Evolutionary conservation across 2,888 invertebrate genomes (phyloP).

Genomic region (Drosophila hamatofila): DNA sequence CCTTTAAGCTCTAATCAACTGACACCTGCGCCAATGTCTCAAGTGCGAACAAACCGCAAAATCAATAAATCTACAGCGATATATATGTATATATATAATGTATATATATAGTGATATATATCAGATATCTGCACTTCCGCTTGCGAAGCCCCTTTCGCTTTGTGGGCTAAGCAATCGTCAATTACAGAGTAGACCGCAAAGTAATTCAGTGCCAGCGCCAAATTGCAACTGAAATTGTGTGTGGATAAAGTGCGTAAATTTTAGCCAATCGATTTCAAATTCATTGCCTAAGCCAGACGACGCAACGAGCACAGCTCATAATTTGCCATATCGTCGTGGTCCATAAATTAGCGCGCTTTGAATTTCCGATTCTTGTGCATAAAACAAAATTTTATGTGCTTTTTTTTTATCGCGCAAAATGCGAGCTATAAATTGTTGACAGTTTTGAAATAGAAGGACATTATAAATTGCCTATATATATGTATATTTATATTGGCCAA

Average conservation of each 20-base stretch:
- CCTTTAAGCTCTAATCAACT: slow-evolving; percentile 12
- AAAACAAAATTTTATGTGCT: slow-evolving; percentile 66
- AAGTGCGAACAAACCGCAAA: slow-evolving; percentile 55
- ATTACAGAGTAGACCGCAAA: slow-evolving; percentile 35
- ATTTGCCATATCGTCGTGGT: slow-evolving; percentile 22
- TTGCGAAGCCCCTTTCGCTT: slow-evolving; percentile 50
- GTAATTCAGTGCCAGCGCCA: slow-evolving; percentile 28
- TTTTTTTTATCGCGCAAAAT: slow-evolving; percentile 45
- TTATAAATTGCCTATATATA: slow-evolving; percentile 5
- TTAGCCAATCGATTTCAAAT: slow-evolving; percentile 30
- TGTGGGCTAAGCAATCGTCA: slow-evolving; percentile 9
- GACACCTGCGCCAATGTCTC: slow-evolving; percentile 67
- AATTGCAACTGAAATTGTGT: slow-evolving; percentile 7
- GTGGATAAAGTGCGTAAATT: slow-evolving; percentile 20
- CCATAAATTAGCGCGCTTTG: slow-evolving; percentile 57
- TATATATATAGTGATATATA: slow-evolving; percentile 7
- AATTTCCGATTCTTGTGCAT: slow-evolving; percentile 42
- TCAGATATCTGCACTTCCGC: slow-evolving; percentile 60
- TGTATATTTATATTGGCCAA: slow-evolving; percentile 39
- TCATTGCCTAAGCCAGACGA: slow-evolving; percentile 19
- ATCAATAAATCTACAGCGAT: slow-evolving; percentile 22
- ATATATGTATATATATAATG: background rate
- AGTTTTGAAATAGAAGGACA: background rate
- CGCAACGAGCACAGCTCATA: slow-evolving; percentile 26
- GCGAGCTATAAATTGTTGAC: slow-evolving; percentile 52